Base-by-base conservation (phyloP, 2,888 invertebrate species). In the Napeogenes sylphis region DNA sequence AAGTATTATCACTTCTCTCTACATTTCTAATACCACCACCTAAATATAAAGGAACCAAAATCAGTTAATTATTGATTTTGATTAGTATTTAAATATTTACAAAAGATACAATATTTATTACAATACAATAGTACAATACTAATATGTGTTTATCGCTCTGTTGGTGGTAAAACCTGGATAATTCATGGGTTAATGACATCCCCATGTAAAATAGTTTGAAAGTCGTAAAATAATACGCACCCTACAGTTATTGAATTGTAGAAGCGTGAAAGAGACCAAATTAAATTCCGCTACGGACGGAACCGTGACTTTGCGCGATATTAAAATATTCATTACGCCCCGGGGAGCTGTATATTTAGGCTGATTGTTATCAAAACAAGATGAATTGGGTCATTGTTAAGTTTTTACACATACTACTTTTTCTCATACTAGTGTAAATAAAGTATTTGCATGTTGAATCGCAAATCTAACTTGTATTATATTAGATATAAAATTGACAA, bases 361-460 rank as follows among this genome's bases (percentile, higher is more conserved):
- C 42, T 33, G 38, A 45, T 59, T 54, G 45, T 33, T 21, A 4
- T 12, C 58, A 42, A 55, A 58, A 55, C 62, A 51, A 47, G 47
- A 63, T 55, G 45, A 59, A 59, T 59, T 58, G 59, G 62, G 45
- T 56, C 61, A 56, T 56, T 56, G 56, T n/a, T 42, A 61, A 51
- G 56, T 56, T 56, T 56, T 53, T 56, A 61, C 32, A 53, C 47
- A 56, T 51, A 46, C 55, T 55, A 55, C 45, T 45, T 30, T 54
- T 30, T 14, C 59, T 59, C 42, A 12, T 42, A 42, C 10, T 42
- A 42, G 3, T 10, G 8, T 6, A 42, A 42, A 10, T 42, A 42
- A 10, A 2, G 8, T 42, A 42, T 3, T 42, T 3, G 10, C 42
- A 42, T 42, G 42, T 10, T 8, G 2, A 42, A 42, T 42, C 10